A percentile compares a stretch with the other conserved stretches of the same genome.
These are phyloP conservation scores for Chelidonichthys spinosus DNA, from an alignment of 2,797 vertebrate genomes.

Conservation along the genomic window DNA sequence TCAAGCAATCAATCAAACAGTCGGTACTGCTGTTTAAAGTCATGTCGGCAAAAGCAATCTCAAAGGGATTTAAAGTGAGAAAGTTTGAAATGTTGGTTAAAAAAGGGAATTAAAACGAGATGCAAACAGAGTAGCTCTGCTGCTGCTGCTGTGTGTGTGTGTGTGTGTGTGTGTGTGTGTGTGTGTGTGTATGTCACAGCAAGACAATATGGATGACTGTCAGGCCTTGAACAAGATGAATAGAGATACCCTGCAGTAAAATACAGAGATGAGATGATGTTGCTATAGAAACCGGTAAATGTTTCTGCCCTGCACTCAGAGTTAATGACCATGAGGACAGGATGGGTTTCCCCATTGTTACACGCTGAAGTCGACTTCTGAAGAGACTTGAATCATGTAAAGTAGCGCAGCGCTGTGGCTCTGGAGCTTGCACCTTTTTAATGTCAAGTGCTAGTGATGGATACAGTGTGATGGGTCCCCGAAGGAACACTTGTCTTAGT, in stretches of 20 bases:
- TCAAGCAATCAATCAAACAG: conserved; percentile 11
- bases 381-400: conserved; percentile 31
- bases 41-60: background rate
- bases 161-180: no score
- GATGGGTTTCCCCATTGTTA: conserved; percentile 26
- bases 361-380: conserved; percentile 8
- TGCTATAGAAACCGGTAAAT: conserved; percentile 61
- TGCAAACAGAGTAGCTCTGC: background rate
- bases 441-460: background rate
- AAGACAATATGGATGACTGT: conserved; percentile 39
- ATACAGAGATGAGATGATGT: conserved; percentile 53
- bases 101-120: background rate
- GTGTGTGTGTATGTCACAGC: background rate
- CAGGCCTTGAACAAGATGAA: conserved; percentile 58
- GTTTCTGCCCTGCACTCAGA: conserved; percentile 32
- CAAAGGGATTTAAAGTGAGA: conserved; percentile 10
- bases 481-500: conserved; percentile 1
- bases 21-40: background rate
- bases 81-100: background rate
- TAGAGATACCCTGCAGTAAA: conserved; percentile 39
- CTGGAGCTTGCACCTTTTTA: conserved; percentile 20
- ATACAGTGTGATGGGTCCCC: conserved; percentile 23
- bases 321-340: conserved; percentile 51
- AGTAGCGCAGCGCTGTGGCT: conserved; percentile 20
- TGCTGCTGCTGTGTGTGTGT: background rate